Percentiles rank a stretch among this genome's conserved stretches.
phyloP scores from a whole-genome alignment of 2,113 vertebrate genomes.

The Nannospalax galili region DNA sequence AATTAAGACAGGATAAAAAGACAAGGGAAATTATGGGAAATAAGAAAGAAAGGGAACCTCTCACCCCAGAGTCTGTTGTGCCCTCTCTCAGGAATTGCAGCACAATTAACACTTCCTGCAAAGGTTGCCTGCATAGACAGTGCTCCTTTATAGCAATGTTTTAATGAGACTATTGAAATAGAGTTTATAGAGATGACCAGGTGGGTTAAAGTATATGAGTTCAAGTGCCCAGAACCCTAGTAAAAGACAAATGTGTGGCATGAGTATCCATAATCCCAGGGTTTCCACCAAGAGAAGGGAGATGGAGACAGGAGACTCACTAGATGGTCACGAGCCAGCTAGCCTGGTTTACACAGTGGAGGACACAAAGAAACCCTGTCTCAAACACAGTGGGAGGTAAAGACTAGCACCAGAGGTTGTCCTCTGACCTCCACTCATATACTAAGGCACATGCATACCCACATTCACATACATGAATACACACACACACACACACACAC shows the following conservation, averaged over 20 bases:
- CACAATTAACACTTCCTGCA: neutral
- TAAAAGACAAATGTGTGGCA: neutral
- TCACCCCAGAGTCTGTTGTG: neutral
- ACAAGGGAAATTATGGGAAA: neutral
- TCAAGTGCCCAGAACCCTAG: neutral
- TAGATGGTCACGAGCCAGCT: too few species aligned
- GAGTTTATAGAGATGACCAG: neutral
- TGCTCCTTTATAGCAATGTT: neutral
- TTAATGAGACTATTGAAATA: neutral
- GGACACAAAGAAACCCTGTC: too few species aligned
- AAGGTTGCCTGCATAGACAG: neutral
- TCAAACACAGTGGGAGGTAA: too few species aligned
- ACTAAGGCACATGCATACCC: too few species aligned
- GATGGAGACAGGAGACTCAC: too few species aligned
- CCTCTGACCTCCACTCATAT: too few species aligned
- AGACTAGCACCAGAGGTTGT: too few species aligned
- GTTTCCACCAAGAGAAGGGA: too few species aligned
- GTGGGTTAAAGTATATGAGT: neutral
- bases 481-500: too few species aligned
- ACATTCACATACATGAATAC: too few species aligned
- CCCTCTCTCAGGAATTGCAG: neutral
- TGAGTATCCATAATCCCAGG: neutral
- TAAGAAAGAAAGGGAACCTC: too few species aligned
- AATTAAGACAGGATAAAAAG: neutral
- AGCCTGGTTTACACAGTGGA: too few species aligned